A percentile compares a stretch with the other conserved stretches of the same genome.
Conservation (phyloP, 2,888 invertebrate genomes). For the Sepiola atlantica region DNA sequence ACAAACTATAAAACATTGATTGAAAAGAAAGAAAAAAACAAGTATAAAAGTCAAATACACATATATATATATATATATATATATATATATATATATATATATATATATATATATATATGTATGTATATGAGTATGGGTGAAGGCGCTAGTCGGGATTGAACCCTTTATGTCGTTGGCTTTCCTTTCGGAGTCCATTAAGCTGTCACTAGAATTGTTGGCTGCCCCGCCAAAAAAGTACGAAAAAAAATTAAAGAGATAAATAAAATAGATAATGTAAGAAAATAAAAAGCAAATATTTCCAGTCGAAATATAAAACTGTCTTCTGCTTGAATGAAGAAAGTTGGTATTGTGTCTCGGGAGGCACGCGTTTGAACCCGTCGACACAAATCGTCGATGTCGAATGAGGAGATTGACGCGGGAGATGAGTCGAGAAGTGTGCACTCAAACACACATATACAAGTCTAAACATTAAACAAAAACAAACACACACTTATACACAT, state of each 20-base stretch:
- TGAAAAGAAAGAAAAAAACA: neutral
- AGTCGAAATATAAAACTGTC: neutral
- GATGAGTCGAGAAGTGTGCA: neutral
- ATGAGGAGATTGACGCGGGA: neutral
- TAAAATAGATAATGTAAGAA: neutral
- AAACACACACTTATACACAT: neutral
- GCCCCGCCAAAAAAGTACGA: neutral
- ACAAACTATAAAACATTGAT: neutral
- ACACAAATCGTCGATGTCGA: neutral
- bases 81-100: neutral
- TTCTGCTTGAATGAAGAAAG: neutral
- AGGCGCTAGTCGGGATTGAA: neutral
- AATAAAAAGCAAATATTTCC: neutral
- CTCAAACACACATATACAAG: neutral
- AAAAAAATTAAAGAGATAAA: neutral
- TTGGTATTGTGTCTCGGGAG: neutral
- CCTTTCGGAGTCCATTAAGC: constrained; percentile 8
- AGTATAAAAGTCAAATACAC: too few species aligned
- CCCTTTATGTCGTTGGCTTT: neutral
- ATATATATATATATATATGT: neutral
- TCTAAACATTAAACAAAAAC: neutral
- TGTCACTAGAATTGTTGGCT: neutral
- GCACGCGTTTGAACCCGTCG: neutral
- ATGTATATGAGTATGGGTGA: neutral
- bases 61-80: too few species aligned